Conservation (phyloP, 2,888 invertebrate species). For the Drosophila stalkeri region DNA sequence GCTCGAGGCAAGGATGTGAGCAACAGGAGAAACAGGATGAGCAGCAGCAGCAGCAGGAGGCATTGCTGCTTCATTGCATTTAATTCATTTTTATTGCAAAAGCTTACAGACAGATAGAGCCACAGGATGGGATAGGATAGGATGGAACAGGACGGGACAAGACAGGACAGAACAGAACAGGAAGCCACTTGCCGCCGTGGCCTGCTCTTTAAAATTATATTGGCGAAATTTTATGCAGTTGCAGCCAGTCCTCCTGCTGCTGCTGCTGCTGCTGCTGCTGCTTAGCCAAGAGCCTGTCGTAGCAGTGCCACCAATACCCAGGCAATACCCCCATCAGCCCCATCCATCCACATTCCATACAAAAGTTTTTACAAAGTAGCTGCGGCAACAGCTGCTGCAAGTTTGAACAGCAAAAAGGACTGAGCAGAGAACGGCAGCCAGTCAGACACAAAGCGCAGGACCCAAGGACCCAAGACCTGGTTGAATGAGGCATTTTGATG, state of each 20-base stretch:
- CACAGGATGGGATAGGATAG: constrained; percentile 37
- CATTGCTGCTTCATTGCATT: constrained; percentile 77
- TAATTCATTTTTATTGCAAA: constrained; percentile 81
- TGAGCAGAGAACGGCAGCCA: constrained; percentile 40
- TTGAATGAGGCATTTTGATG: constrained; percentile 73
- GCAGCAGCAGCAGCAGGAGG: constrained; percentile 9
- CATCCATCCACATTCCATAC: constrained; percentile 37
- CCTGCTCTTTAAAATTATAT: constrained; percentile 79
- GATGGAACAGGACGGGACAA: constrained; percentile 30
- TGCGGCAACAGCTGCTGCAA: constrained; percentile 70
- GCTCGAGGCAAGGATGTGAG: constrained; percentile 53
- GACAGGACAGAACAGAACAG: constrained; percentile 43
- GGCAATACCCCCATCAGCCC: background rate
- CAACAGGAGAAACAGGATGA: constrained; percentile 38
- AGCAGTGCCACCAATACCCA: background rate
- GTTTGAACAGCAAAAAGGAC: constrained; percentile 60
- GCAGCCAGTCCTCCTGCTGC: constrained; percentile 40
- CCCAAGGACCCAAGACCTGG: constrained; percentile 26
- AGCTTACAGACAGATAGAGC: constrained; percentile 75
- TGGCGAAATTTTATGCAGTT: constrained; percentile 79
- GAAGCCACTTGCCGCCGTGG: constrained; percentile 69
- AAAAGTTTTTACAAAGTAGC: constrained; percentile 81
- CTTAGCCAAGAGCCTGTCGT: constrained; percentile 38
- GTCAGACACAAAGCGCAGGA: constrained; percentile 45
- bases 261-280: constrained; percentile 28